Evolutionary conservation across 2,888 invertebrate genomes (phyloP).

Genomic region (Barypeithes pellucidus): DNA sequence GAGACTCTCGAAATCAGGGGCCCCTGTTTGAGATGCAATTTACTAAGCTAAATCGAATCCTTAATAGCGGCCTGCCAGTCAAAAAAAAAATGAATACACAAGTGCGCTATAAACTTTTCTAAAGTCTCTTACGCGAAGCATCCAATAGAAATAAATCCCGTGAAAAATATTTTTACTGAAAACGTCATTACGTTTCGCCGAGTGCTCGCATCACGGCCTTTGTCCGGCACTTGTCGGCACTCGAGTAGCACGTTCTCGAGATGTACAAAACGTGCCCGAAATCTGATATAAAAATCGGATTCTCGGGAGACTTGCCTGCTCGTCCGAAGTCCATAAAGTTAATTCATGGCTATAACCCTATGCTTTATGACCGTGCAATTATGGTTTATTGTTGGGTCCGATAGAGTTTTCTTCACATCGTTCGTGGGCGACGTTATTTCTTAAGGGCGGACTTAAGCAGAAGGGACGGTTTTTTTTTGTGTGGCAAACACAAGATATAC

Average conservation of each 20-base stretch:
- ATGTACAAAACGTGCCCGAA: conserved; percentile 66
- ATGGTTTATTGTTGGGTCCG: conserved; percentile 51
- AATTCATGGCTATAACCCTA: conserved; percentile 54
- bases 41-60: no score
- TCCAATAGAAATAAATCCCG: conserved; percentile 33
- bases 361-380: conserved; percentile 55
- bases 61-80: conserved; percentile 22
- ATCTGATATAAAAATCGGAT: conserved; percentile 67
- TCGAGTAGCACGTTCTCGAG: conserved; percentile 64
- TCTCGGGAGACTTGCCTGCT: conserved; percentile 58
- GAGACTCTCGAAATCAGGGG: no score
- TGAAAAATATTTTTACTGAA: conserved; percentile 55
- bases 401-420: conserved; percentile 48
- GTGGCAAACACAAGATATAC: no score
- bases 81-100: conserved; percentile 25
- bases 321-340: conserved; percentile 51
- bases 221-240: conserved; percentile 55
- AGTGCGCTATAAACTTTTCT: conserved; percentile 35
- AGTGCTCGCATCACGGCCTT: conserved; percentile 49
- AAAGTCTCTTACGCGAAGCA: conserved; percentile 29
- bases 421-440: conserved; percentile 8
- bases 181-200: conserved; percentile 54
- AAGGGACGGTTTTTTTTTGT: no score
- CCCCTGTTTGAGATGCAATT: no score
- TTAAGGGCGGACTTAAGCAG: no score